These are phyloP conservation scores for Stomatorhinus walkeri DNA, from an alignment of 2,797 vertebrate species.

Conservation along the genomic window DNA sequence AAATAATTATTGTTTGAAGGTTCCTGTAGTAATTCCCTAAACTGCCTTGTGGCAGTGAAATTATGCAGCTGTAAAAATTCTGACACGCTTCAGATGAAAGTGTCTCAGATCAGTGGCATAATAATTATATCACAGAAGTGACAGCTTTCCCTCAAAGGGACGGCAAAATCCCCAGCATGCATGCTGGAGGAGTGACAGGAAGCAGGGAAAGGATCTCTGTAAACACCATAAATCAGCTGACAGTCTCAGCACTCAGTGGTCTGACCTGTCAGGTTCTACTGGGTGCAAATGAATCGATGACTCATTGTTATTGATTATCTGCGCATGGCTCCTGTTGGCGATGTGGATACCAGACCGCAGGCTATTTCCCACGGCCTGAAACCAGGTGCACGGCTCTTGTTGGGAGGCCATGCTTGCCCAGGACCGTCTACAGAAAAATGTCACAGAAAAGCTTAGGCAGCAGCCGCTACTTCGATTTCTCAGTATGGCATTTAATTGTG, in stretches of 20 bases:
- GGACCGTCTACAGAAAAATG: background rate
- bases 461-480: background rate
- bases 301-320: background rate
- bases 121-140: slow-evolving; percentile 4
- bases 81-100: slow-evolving; percentile 22
- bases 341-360: background rate
- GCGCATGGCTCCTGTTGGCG: background rate
- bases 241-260: background rate
- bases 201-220: background rate
- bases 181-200: background rate
- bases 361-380: background rate
- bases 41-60: background rate
- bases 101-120: background rate
- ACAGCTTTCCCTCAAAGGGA: slow-evolving; percentile 8
- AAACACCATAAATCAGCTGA: slow-evolving; percentile 7
- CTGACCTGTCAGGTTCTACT: background rate
- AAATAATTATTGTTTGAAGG: background rate
- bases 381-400: background rate
- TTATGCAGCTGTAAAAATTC: slow-evolving; percentile 2
- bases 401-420: background rate
- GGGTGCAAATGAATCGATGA: background rate
- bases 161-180: background rate
- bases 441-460: background rate
- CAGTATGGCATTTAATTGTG: background rate
- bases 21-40: background rate